Evolutionary conservation across 2,888 invertebrate genomes (phyloP).

Genomic region (Iselma pallidipennis): DNA sequence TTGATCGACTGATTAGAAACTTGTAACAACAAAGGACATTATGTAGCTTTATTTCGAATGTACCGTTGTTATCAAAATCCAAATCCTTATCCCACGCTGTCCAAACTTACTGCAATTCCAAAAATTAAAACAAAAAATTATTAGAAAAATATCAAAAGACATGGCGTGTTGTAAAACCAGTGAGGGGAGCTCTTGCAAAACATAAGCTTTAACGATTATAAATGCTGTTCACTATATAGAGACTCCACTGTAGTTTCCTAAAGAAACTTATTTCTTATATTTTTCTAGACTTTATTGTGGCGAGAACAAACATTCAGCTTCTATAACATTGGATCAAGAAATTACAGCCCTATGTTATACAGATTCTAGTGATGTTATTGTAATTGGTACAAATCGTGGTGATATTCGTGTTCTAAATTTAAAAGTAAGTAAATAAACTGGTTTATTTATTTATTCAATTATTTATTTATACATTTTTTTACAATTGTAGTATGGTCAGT

Average conservation of each 20-base stretch:
- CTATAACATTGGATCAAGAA: constrained; percentile 62
- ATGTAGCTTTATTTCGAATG: too few species aligned
- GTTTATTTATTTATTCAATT: not conserved
- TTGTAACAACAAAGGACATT: too few species aligned
- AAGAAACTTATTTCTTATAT: constrained; percentile 9
- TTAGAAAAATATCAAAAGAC: too few species aligned
- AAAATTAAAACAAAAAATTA: too few species aligned
- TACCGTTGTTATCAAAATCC: too few species aligned
- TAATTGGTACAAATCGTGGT: constrained; percentile 58
- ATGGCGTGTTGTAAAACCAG: too few species aligned
- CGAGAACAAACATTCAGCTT: constrained; percentile 51
- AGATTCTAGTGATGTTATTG: constrained; percentile 53
- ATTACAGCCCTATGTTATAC: constrained; percentile 64
- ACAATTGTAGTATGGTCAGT: constrained; percentile 9
- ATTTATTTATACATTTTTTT: constrained; percentile 10
- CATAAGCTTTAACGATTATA: too few species aligned
- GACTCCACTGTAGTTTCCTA: constrained; percentile 1
- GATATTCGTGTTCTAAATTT: constrained; percentile 51
- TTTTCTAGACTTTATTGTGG: constrained; percentile 39
- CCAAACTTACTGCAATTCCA: too few species aligned
- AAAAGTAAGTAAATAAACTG: constrained; percentile 22
- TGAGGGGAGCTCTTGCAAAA: too few species aligned
- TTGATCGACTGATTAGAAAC: too few species aligned
- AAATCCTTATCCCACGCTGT: too few species aligned
- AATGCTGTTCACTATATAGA: too few species aligned